Evolutionary conservation across 2,888 invertebrate species (phyloP).

Genomic region (Dyspetes luteomarginatus): DNA sequence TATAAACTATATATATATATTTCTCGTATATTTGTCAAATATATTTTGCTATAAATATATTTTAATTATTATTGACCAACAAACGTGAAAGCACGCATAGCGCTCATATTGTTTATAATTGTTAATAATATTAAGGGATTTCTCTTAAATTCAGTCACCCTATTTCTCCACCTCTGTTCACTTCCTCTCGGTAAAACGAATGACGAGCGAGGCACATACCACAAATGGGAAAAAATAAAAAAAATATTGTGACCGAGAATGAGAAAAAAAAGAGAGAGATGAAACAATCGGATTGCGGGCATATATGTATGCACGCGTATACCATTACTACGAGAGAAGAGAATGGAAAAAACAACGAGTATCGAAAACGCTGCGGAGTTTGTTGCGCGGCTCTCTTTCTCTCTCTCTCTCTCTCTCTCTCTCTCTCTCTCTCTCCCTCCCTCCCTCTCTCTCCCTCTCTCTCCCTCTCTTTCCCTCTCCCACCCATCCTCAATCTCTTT

Average conservation of each 20-base stretch:
- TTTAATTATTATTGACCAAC: too few relatives aligned
- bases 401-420: too few relatives aligned
- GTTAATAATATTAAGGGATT: too few relatives aligned
- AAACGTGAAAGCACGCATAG: too few relatives aligned
- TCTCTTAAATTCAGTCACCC: too few relatives aligned
- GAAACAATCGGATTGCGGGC: slow-evolving; percentile 52
- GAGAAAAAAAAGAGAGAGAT: slow-evolving; percentile 50
- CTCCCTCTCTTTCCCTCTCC: neutral
- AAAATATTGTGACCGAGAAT: slow-evolving; percentile 20
- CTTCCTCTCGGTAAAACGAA: neutral
- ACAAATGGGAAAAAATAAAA: slow-evolving; percentile 10
- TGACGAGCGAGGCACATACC: slow-evolving; percentile 10
- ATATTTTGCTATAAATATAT: too few relatives aligned
- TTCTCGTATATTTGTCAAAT: too few relatives aligned
- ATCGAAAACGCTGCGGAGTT: slow-evolving; percentile 47
- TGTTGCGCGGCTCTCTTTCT: slow-evolving; percentile 55
- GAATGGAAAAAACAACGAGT: slow-evolving; percentile 42
- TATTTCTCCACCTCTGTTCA: too few relatives aligned
- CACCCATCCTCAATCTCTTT: neutral
- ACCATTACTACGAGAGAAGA: slow-evolving; percentile 35
- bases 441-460: slow-evolving; percentile 23
- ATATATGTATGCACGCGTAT: slow-evolving; percentile 17
- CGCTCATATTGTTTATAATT: too few relatives aligned
- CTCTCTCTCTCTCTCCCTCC: neutral
- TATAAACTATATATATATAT: too few relatives aligned